Conservation (phyloP, 1,140 invertebrate genomes). For the Prorops nasuta region DNA sequence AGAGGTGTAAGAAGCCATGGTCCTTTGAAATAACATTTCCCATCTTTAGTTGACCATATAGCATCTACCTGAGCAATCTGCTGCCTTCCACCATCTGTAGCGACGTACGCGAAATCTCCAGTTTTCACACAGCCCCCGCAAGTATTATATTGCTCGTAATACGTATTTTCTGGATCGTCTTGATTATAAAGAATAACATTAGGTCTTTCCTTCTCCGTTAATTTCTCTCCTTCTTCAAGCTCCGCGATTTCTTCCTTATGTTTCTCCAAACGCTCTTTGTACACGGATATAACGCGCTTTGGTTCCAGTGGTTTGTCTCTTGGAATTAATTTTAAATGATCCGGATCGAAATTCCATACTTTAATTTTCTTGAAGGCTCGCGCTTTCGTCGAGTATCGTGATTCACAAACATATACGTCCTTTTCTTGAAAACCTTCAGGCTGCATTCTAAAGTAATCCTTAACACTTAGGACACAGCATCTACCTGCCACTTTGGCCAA, state of each 20-base stretch:
- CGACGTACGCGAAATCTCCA: conserved; percentile 93
- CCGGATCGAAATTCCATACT: conserved; percentile 75
- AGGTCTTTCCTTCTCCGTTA: conserved; percentile 78
- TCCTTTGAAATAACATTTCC: conserved; percentile 87
- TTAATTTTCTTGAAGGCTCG: conserved; percentile 95
- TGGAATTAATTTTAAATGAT: conserved; percentile 65
- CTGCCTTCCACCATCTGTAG: conserved; percentile 80
- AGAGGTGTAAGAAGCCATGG: conserved; percentile 87
- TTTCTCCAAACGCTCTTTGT: conserved; percentile 86
- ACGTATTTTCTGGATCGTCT: conserved; percentile 73
- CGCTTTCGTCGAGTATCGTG: conserved; percentile 82
- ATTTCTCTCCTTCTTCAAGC: conserved; percentile 75
- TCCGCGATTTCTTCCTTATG: conserved; percentile 88
- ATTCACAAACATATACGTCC: conserved; percentile 97
- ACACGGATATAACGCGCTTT: conserved; percentile 88
- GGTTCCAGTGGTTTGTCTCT: conserved; percentile 77
- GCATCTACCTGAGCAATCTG: conserved; percentile 91
- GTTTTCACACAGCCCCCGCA: conserved; percentile 81
- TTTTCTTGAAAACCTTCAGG: conserved; percentile 88
- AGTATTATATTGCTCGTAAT: conserved; percentile 91
- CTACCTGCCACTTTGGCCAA: conserved; percentile 86
- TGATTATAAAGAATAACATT: conserved; percentile 71
- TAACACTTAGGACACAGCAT: conserved; percentile 92
- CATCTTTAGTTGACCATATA: conserved; percentile 87
- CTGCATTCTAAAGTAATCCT: conserved; percentile 89